A percentile compares a stretch with the other conserved stretches of the same genome.
Conservation (phyloP, 2,888 invertebrate genomes). For the Heliconius ethilla region DNA sequence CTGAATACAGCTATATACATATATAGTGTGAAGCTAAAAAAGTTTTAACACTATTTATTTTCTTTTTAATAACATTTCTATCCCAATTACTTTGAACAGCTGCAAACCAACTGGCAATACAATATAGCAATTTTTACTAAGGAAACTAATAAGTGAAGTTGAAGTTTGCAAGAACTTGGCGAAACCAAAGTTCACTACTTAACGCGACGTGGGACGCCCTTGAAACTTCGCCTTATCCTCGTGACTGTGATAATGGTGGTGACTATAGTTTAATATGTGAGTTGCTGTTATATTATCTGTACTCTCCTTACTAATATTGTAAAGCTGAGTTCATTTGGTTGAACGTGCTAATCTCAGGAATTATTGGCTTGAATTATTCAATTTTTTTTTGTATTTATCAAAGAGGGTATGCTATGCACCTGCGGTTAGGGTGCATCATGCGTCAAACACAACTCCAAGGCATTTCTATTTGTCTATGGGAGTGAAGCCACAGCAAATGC, state of each 20-base stretch:
- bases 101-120: slow-evolving; percentile 7
- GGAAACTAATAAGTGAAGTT: slow-evolving; percentile 35
- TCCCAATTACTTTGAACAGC: neutral
- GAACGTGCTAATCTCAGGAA: neutral
- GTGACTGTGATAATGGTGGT: slow-evolving; percentile 1
- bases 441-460: too few species aligned
- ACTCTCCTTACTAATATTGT: neutral
- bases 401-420: neutral
- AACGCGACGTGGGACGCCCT: slow-evolving; percentile 23
- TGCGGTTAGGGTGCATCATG: too few species aligned
- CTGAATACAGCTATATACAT: too few species aligned
- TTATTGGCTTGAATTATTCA: neutral
- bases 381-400: neutral
- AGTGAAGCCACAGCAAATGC: too few species aligned
- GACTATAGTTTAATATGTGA: neutral
- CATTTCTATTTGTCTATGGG: too few species aligned
- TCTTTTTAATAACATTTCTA: neutral
- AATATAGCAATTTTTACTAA: slow-evolving; percentile 22
- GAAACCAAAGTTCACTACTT: slow-evolving; percentile 30
- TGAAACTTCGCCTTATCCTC: slow-evolving; percentile 19
- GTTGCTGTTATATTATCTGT: neutral
- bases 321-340: neutral
- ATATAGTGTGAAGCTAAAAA: neutral
- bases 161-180: slow-evolving; percentile 22
- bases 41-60: neutral